Evolutionary conservation across 2,888 invertebrate species (phyloP).

Genomic region (Eupithecia tripunctaria): DNA sequence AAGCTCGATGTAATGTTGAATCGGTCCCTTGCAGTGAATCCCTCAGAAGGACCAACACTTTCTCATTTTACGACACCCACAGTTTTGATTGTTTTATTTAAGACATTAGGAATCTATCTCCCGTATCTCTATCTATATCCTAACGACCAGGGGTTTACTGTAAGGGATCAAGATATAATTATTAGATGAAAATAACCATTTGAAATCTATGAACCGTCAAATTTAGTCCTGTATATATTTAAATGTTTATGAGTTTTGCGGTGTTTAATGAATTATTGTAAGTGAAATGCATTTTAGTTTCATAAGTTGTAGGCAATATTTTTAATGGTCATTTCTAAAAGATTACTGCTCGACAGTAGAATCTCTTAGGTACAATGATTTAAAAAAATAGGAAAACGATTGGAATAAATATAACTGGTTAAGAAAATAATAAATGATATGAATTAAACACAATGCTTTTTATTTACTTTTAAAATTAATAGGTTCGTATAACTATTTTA

Average conservation of each 20-base stretch:
- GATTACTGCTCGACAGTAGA: constrained; percentile 78
- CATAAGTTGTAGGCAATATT: constrained; percentile 84
- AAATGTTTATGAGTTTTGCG: constrained; percentile 78
- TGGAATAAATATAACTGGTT: constrained; percentile 83
- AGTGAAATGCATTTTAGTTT: constrained; percentile 84
- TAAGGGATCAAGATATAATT: constrained; percentile 64
- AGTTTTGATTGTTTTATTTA: constrained; percentile 55
- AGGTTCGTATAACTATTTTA: constrained; percentile 20
- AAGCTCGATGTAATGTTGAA: constrained; percentile 73
- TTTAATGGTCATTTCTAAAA: constrained; percentile 80
- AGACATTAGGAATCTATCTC: constrained; percentile 55
- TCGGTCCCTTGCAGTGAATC: constrained; percentile 69
- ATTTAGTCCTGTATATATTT: constrained; percentile 81
- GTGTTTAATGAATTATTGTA: constrained; percentile 79
- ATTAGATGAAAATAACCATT: constrained; percentile 71
- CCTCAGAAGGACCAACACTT: constrained; percentile 67
- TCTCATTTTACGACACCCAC: constrained; percentile 58
- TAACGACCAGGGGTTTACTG: constrained; percentile 65
- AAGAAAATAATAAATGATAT: constrained; percentile 84
- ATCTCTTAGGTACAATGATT: constrained; percentile 83
- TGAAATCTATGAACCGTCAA: constrained; percentile 74
- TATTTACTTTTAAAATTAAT: constrained; percentile 32
- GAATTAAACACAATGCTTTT: constrained; percentile 59
- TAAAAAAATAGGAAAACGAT: constrained; percentile 83
- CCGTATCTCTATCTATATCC: constrained; percentile 64